Conservation (phyloP, 2,888 invertebrate genomes). For the Megastigmus dorsalis region DNA sequence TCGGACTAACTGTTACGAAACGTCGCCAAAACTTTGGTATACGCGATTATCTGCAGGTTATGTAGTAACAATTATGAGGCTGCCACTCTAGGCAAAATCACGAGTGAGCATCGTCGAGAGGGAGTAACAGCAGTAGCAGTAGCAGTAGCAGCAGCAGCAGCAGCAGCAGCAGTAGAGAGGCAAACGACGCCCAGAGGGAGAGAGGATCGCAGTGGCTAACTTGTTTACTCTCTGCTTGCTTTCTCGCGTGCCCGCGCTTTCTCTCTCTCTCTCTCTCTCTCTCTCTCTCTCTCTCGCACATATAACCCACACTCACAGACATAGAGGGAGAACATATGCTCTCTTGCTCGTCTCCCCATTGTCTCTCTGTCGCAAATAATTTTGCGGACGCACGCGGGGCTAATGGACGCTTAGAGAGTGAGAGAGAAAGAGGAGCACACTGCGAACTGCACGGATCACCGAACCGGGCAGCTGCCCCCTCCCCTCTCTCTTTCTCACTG, state of each 20-base stretch:
- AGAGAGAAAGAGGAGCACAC: neutral
- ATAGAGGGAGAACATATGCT: conserved; percentile 58
- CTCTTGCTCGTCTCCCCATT: conserved; percentile 62
- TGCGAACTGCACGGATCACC: conserved; percentile 31
- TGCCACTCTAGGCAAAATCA: conserved; percentile 72
- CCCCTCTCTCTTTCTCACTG: too few relatives aligned
- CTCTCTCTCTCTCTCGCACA: conserved; percentile 69
- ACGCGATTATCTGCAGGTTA: conserved; percentile 74
- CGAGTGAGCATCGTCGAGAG: conserved; percentile 55
- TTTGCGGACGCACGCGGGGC: conserved; percentile 63
- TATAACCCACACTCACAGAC: too few relatives aligned
- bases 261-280: conserved; percentile 57
- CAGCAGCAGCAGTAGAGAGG: conserved; percentile 18
- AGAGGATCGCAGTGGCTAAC: conserved; percentile 64
- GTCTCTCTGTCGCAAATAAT: conserved; percentile 70
- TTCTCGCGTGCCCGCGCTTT: conserved; percentile 54
- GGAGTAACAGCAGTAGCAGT: neutral
- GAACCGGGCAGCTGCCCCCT: conserved; percentile 34
- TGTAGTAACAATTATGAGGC: conserved; percentile 73
- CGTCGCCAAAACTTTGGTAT: conserved; percentile 72
- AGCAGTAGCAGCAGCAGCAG: conserved; percentile 46
- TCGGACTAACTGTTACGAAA: conserved; percentile 72
- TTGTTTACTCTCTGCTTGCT: conserved; percentile 67
- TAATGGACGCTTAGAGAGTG: conserved; percentile 60
- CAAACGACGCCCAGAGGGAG: too few relatives aligned